Conservation (phyloP, 2,888 invertebrate species). For the Andrena bicolor region DNA sequence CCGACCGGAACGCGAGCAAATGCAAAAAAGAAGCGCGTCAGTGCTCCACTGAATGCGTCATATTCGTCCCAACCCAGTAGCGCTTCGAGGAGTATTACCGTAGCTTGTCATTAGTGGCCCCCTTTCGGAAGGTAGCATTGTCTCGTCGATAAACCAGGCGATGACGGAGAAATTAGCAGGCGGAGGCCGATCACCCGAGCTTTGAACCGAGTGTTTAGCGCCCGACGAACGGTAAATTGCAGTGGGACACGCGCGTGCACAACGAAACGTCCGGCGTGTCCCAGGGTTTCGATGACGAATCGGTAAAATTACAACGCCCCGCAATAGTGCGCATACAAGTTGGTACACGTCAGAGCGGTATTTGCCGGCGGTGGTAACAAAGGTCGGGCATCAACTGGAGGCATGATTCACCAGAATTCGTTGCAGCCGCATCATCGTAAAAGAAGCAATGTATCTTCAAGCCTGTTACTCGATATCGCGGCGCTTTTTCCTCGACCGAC, state of each 20-base stretch:
- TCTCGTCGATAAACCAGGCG: neutral
- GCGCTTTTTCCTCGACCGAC: slow-evolving; percentile 1
- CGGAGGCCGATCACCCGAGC: slow-evolving; percentile 10
- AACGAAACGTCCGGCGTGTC: slow-evolving; percentile 3
- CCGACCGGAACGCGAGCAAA: too few relatives aligned
- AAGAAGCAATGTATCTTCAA: neutral
- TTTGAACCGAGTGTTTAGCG: slow-evolving; percentile 4
- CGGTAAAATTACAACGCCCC: slow-evolving; percentile 49
- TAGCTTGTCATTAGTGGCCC: neutral
- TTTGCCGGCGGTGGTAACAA: slow-evolving; percentile 56
- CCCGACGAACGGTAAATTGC: slow-evolving; percentile 8
- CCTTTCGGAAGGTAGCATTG: neutral
- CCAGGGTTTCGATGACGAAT: slow-evolving; percentile 58
- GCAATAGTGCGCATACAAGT: slow-evolving; percentile 17
- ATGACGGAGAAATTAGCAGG: neutral
- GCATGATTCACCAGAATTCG: slow-evolving; percentile 46
- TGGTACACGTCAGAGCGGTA: slow-evolving; percentile 44
- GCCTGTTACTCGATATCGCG: neutral
- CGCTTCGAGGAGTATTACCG: neutral
- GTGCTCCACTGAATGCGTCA: too few relatives aligned
- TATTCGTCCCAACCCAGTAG: neutral
- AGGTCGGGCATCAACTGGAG: slow-evolving; percentile 33
- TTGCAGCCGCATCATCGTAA: slow-evolving; percentile 9
- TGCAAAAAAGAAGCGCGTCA: too few relatives aligned
- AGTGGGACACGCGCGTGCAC: neutral